Percentiles rank a stretch among this genome's conserved stretches.
Evolutionary conservation across 2,888 invertebrate genomes (phyloP).

Genomic region (Eupelmus urozonus): DNA sequence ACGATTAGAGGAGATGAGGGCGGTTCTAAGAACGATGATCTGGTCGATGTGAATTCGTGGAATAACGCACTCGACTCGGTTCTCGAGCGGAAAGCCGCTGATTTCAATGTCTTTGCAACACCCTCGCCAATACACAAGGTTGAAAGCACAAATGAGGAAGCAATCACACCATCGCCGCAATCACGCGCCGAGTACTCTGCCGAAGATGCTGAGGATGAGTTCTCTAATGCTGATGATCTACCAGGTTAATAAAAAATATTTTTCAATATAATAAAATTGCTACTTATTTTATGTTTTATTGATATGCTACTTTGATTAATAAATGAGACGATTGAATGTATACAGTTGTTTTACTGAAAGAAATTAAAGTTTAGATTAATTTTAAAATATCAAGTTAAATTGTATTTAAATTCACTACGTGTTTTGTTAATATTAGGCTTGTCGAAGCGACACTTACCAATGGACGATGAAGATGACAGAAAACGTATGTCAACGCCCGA

Average conservation of each 20-base stretch:
- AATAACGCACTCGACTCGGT: conserved; percentile 70
- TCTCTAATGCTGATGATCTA: conserved; percentile 68
- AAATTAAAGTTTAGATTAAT: no score
- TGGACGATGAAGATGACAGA: conserved; percentile 75
- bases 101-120: conserved; percentile 62
- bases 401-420: no score
- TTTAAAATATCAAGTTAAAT: no score
- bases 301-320: no score
- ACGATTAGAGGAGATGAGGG: neutral
- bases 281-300: no score
- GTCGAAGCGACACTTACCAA: conserved; percentile 52
- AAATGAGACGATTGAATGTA: no score
- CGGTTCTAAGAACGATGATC: conserved; percentile 43
- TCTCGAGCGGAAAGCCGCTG: conserved; percentile 67
- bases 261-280: no score
- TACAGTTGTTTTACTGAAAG: no score
- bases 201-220: conserved; percentile 68
- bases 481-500: conserved; percentile 78
- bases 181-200: conserved; percentile 66
- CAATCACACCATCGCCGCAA: conserved; percentile 64
- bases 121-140: conserved; percentile 61
- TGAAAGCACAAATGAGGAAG: conserved; percentile 62
- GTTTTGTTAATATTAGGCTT: no score
- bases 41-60: conserved; percentile 70
- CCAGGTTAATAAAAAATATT: conserved; percentile 53